These are phyloP conservation scores for Pseudomyrmex concolor DNA, from an alignment of 1,140 invertebrate species.

Conservation along the genomic window DNA sequence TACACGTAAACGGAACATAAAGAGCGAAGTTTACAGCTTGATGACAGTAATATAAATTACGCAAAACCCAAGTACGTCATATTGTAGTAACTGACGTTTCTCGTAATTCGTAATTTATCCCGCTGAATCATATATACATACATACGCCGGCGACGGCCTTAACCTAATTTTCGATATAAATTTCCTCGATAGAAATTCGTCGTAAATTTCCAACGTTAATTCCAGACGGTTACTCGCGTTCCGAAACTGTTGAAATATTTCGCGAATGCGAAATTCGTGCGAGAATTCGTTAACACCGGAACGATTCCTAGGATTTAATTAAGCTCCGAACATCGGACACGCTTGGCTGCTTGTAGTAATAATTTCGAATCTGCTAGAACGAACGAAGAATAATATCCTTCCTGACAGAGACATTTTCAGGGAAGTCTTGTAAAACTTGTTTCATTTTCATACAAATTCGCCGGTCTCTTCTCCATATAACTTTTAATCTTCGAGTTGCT, in stretches of 20 bases:
- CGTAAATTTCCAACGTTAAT: constrained; percentile 53
- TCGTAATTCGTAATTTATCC: constrained; percentile 51
- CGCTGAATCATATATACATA: neutral
- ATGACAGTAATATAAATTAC: constrained; percentile 19
- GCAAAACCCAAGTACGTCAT: neutral
- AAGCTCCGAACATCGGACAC: constrained; percentile 69
- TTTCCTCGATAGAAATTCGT: constrained; percentile 45
- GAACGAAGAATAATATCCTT: constrained; percentile 68
- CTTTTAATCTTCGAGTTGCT: constrained; percentile 58
- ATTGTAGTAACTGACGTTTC: constrained; percentile 26
- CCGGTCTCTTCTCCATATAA: constrained; percentile 36
- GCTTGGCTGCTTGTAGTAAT: constrained; percentile 68
- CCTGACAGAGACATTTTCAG: constrained; percentile 63
- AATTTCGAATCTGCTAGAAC: constrained; percentile 57
- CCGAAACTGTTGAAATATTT: constrained; percentile 66
- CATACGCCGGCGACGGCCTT: constrained; percentile 29
- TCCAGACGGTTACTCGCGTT: constrained; percentile 38
- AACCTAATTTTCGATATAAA: constrained; percentile 52
- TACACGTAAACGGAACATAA: neutral
- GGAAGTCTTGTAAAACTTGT: constrained; percentile 68
- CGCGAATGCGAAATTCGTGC: constrained; percentile 56
- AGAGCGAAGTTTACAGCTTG: constrained; percentile 23
- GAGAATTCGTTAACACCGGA: constrained; percentile 68
- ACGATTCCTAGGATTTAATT: constrained; percentile 72
- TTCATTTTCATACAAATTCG: constrained; percentile 54